Base-by-base conservation (phyloP, 2,797 vertebrate species). In the Cyprinella venusta region DNA sequence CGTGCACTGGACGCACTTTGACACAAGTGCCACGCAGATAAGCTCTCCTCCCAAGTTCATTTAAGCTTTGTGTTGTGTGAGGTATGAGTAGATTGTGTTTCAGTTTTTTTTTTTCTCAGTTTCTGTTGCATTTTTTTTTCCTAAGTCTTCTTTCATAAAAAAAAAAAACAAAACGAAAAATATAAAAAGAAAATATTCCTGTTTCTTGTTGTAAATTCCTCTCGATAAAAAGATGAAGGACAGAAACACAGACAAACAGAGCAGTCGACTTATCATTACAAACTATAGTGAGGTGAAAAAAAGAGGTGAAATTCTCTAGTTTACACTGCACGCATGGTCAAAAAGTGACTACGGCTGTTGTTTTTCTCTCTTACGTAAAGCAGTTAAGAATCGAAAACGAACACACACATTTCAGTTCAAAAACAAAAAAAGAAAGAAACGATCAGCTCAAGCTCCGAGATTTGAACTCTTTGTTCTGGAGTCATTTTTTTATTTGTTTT, bases 281-380 rank as follows among this genome's bases (percentile, higher is more conserved):
- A 94, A 92, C 91, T 90, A 93, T 88, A 88, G 89, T 89, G 89
- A 89, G 89, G 92, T 93, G 92, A 91, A 93, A 92, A 92, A 93
- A 93, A 93, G 87, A 94, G 91, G 92, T 91, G 92, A 93, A 90
- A 86, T 91, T 90, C 89, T 91, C 91, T 93, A 92, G 91, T 90
- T 92, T 94, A 94, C 93, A 94, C 94, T 94, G 93, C 94, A 95
- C 93, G 90, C 94, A 94, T 93, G 91, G 94, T 94, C 94, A 94
- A 91, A 86, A 95, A 94, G 93, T 95, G 94, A 95, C 92, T 91
- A 94, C 90, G 91, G 93, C 92, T 92, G 87, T 88, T 90, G 89
- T 91, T 89, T 91, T 80, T 81, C 91, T 88, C 89, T 92, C 93
- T 92, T 92, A 94, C 92, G 94, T 91, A 92, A 92, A 95, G 93